Evolutionary conservation across 2,888 invertebrate genomes (phyloP), one percentile per base, ranked within the genome.

Genomic region (Xanthia icteritia): DNA sequence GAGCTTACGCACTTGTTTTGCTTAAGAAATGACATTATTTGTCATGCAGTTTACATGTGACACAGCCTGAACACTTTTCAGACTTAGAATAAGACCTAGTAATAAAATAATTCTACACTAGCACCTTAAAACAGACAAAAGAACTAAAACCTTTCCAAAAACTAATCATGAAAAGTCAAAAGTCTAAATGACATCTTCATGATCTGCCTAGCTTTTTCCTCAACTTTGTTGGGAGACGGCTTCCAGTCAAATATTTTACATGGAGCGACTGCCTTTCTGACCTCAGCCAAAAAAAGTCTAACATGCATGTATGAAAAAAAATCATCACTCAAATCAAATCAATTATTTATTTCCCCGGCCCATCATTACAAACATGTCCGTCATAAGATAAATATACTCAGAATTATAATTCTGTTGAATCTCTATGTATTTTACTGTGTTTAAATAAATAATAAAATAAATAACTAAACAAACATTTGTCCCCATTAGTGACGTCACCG

Each of bases 401-500:
- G 9, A 42, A 42, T 42, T 36, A 36, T 36, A 36, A 36, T 36
- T 36, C 36, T 36, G 36, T 36, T 36, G 36, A 3, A 36, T 39
- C 39, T 39, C 39, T 39, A 39, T 39, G 39, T 39, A 9, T 39
- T 39, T 39, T 39, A 39, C 39, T 9, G 39, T 39, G 39, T 39
- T 8, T 39, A 39, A 8, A 39, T 39, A 39, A 39, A 0, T 36
- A 36, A 2, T 36, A 5, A 36, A 3, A 36, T 39, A 39, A 39
- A 39, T 9, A 39, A 39, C 39, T 0, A 39, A 9, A 39, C 9
- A 39, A 39, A 39, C 0, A 39, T 39, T 66, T 86, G 60, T 82
- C 45, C 60, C 0, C 94, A 98, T 98, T 94, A 98, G 98, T 98
- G 92, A 98, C 98, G 93, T 98, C 98, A 88, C 99, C 99, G 83